Base-by-base conservation (phyloP, 2,888 invertebrate species). In the Andrena marginata region DNA sequence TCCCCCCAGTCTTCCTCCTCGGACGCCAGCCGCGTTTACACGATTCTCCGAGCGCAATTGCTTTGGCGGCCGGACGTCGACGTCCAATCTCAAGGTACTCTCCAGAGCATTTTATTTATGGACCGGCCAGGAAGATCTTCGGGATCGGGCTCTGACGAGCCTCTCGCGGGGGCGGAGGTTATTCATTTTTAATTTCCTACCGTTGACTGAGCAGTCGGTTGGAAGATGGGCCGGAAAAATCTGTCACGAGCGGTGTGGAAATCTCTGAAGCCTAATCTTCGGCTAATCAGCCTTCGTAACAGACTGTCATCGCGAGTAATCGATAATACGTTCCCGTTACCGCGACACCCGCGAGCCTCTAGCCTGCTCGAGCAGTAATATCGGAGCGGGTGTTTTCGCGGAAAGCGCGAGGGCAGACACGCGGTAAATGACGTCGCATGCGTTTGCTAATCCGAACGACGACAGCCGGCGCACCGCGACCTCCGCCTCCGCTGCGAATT, bases 381-480 rank as follows among this genome's bases (percentile, higher is more conserved):
- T 35, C 16, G 29, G 6, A 20, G 33, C 8, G 29, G 54, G 1
- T 10, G 54, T 23, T 56, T 20, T 48, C 42, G 56, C 20, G 54
- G 63, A 73, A 51, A 62, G 33, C 62, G 35, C 60, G 54, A 60
- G 62, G 54, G 62, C 31, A 51, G 29, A 23, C 42, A 51, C 62
- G 26, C 16, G 56, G 23, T 26, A 63, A 76, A 72, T 35, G 68
- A 73, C 64, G 63, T 79, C 68, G 42, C 20, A 23, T 20, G 71
- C 20, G 62, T 51, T 65, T 83, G 83, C 84, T 86, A 84, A 89
- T 88, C 79, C 82, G 31, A 35, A 16, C 62, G 78, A 49, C 56
- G 68, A 78, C 68, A 67, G 42, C 29, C 51, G 26, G 54, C 56
- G 29, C 31, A 54, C 26, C 60, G 54, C 71, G 59, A 48, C 60